Conservation (phyloP, 2,113 vertebrate species). For the Cygnus atratus region DNA sequence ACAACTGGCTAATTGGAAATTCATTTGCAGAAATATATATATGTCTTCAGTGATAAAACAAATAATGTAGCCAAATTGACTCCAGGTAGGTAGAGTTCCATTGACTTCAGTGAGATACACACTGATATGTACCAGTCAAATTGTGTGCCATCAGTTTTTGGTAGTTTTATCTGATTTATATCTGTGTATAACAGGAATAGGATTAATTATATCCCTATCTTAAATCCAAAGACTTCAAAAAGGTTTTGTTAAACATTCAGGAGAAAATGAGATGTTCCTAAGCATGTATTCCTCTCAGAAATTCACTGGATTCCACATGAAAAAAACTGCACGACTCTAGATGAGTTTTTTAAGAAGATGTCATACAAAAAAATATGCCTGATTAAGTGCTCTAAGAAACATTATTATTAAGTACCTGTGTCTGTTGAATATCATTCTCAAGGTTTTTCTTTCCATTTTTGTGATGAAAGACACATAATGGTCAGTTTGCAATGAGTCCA, state of each 20-base stretch:
- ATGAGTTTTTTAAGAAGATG: conserved; percentile 6
- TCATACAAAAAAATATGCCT: neutral
- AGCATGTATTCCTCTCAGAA: neutral
- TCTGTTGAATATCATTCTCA: neutral
- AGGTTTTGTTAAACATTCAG: conserved; percentile 1
- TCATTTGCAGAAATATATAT: neutral
- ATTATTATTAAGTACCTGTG: neutral
- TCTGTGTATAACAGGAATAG: neutral
- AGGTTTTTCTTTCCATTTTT: neutral
- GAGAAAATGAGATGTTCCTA: neutral
- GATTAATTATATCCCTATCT: neutral
- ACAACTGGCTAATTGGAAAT: neutral
- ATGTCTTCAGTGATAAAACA: neutral
- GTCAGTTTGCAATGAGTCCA: conserved; percentile 12
- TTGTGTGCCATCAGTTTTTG: neutral
- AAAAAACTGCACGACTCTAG: neutral
- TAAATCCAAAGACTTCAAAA: conserved; percentile 4
- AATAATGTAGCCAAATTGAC: neutral
- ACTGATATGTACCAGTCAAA: neutral
- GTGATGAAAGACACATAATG: neutral
- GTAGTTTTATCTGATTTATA: neutral
- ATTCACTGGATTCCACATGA: neutral
- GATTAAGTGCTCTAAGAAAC: conserved; percentile 25
- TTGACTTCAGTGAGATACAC: neutral
- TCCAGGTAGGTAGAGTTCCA: neutral